These are phyloP conservation scores for Manis pentadactyla DNA, from an alignment of 2,797 vertebrate species.

Conservation along the genomic window DNA sequence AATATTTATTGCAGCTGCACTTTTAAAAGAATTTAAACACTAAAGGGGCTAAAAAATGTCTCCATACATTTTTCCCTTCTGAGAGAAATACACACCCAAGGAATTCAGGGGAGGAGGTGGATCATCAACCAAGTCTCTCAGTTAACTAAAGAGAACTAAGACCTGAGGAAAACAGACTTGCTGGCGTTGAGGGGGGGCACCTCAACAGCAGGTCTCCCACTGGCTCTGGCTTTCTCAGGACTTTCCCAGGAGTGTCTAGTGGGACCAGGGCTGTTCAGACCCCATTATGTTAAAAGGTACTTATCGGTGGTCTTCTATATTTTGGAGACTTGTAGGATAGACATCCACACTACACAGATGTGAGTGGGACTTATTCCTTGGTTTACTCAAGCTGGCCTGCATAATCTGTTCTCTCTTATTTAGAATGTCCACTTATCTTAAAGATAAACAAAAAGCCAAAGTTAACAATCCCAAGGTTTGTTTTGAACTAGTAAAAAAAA, in stretches of 20 bases:
- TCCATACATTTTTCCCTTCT: neutral
- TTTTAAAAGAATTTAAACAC: neutral
- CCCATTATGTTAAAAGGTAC: neutral
- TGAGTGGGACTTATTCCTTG: neutral
- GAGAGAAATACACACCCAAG: neutral
- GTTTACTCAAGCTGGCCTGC: neutral
- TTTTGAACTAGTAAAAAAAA: neutral
- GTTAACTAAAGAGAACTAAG: neutral
- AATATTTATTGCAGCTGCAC: neutral
- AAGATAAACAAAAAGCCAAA: neutral
- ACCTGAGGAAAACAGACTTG: neutral
- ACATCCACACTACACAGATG: neutral
- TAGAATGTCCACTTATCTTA: constrained; percentile 10
- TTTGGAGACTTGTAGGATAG: neutral
- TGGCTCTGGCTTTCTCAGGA: neutral
- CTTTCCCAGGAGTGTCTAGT: neutral
- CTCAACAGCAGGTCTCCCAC: neutral
- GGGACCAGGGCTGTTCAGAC: neutral
- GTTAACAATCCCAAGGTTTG: neutral
- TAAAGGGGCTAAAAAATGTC: neutral
- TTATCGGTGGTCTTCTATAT: neutral
- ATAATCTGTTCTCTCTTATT: neutral
- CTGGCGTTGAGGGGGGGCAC: too few relatives aligned
- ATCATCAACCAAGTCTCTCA: neutral
- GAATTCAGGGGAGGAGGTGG: neutral